Evolutionary conservation across 2,113 vertebrate genomes (phyloP).

Genomic region (Pedetes capensis): DNA sequence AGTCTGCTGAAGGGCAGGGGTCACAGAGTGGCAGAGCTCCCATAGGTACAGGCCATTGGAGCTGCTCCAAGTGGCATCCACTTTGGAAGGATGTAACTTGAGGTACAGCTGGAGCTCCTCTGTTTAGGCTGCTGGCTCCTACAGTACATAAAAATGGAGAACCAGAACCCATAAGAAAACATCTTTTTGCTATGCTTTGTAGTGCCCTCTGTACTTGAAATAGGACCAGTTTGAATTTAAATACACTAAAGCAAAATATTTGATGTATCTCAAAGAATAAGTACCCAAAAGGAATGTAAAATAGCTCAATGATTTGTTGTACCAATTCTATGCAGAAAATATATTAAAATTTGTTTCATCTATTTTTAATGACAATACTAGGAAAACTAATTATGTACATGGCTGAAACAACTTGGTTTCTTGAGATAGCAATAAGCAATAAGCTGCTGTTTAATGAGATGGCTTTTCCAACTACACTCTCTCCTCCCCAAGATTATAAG

Average conservation of each 20-base stretch:
- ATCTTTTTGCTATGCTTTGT: not conserved
- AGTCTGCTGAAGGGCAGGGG: too few relatives aligned
- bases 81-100: too few relatives aligned
- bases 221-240: not conserved
- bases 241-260: not conserved
- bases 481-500: not conserved
- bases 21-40: not conserved
- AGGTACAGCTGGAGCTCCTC: not conserved
- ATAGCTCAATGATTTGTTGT: not conserved
- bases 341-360: not conserved
- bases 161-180: not conserved
- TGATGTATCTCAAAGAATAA: not conserved
- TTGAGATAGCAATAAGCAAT: not conserved
- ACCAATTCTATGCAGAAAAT: not conserved
- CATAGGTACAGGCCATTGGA: not conserved
- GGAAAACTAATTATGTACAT: not conserved
- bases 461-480: not conserved
- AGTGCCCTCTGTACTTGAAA: not conserved
- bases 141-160: not conserved
- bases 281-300: not conserved
- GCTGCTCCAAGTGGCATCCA: not conserved
- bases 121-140: not conserved
- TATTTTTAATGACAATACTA: not conserved
- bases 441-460: not conserved
- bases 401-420: not conserved